phyloP scores from a whole-genome alignment of 2,797 vertebrate species.

The Anableps anableps region DNA sequence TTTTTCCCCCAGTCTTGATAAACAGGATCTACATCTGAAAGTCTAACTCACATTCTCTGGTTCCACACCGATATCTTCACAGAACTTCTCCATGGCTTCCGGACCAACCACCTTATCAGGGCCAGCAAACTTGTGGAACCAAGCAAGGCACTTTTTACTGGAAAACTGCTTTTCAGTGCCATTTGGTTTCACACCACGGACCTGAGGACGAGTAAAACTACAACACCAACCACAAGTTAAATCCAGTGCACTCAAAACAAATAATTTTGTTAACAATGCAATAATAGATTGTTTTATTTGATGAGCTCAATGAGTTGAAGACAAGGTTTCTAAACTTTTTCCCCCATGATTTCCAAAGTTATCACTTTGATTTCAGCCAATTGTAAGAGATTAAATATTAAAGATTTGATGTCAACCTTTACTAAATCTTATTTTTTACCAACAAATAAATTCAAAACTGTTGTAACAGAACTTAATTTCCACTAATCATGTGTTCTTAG shows the following conservation, averaged over 20 bases:
- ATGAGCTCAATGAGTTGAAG: neutral
- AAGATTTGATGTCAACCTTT: too few relatives aligned
- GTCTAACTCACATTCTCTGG: conserved; percentile 91
- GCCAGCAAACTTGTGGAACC: conserved; percentile 95
- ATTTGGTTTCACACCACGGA: conserved; percentile 83
- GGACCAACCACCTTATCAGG: conserved; percentile 91
- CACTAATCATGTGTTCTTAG: neutral
- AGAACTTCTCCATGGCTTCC: conserved; percentile 98
- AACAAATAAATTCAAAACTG: too few relatives aligned
- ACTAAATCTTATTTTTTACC: too few relatives aligned
- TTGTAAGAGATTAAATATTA: too few relatives aligned
- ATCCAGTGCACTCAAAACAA: neutral
- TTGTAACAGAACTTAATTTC: neutral
- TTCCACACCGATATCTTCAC: conserved; percentile 96
- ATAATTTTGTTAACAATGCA: too few relatives aligned
- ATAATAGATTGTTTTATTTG: neutral
- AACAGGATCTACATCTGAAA: neutral
- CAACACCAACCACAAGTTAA: neutral
- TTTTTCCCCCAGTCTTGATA: neutral
- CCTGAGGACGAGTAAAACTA: conserved; percentile 84
- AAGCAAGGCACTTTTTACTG: conserved; percentile 95
- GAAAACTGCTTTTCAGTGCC: conserved; percentile 90
- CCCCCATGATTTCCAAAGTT: neutral
- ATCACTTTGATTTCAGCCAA: too few relatives aligned
- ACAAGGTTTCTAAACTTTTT: neutral